Percentiles rank a stretch among this genome's conserved stretches.
These are phyloP conservation scores for Oryzias melastigma DNA, from an alignment of 2,113 vertebrate genomes.

Conservation along the genomic window DNA sequence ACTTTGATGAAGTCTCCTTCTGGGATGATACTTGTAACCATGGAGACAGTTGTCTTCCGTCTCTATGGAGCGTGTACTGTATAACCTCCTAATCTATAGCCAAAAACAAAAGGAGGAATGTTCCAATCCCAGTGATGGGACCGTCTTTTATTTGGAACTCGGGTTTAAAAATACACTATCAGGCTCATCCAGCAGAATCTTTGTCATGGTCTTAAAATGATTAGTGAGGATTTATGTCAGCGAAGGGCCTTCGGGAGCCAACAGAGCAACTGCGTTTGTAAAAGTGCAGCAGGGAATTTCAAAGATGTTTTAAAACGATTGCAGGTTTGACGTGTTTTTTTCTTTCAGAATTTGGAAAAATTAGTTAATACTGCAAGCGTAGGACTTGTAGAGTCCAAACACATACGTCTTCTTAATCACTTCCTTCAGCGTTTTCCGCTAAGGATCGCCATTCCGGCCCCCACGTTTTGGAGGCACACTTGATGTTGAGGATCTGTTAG, in stretches of 20 bases:
- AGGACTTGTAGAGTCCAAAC: too few relatives aligned
- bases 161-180: slow-evolving; percentile 42
- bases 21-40: not conserved
- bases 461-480: not conserved
- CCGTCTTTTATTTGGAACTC: slow-evolving; percentile 39
- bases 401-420: not conserved
- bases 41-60: not conserved
- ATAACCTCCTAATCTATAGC: not conserved
- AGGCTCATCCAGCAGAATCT: slow-evolving; percentile 35
- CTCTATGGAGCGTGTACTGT: not conserved
- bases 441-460: not conserved
- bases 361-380: too few relatives aligned
- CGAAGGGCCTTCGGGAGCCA: slow-evolving; percentile 47
- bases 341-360: too few relatives aligned
- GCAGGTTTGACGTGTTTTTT: too few relatives aligned
- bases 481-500: slow-evolving; percentile 16
- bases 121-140: slow-evolving; percentile 26
- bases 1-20: not conserved
- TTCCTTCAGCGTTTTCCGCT: not conserved
- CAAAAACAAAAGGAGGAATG: slow-evolving; percentile 23
- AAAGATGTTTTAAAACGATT: too few relatives aligned
- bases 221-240: slow-evolving; percentile 70
- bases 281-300: not conserved
- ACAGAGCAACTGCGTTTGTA: slow-evolving; percentile 40
- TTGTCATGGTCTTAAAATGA: slow-evolving; percentile 61